A percentile compares a stretch with the other conserved stretches of the same genome.
These are phyloP conservation scores for Drosophila elegans DNA, from an alignment of 1,140 invertebrate genomes.

Conservation along the genomic window DNA sequence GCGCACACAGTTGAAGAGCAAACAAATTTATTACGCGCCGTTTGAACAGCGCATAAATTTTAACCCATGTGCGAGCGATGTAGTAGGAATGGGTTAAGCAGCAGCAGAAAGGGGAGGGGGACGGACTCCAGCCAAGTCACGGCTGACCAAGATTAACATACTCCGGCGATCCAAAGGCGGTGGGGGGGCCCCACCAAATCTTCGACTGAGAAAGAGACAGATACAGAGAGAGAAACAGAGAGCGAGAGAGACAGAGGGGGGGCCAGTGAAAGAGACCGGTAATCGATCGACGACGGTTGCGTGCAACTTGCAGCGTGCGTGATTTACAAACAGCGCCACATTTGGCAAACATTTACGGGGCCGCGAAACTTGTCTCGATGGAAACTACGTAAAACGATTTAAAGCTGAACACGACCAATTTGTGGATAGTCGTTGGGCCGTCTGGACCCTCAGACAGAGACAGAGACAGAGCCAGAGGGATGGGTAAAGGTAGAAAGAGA, in stretches of 20 bases:
- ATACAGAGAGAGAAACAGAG: neutral
- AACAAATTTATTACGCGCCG: slow-evolving; percentile 83
- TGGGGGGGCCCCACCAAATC: slow-evolving; percentile 41
- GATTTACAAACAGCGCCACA: slow-evolving; percentile 82
- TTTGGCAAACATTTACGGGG: slow-evolving; percentile 75
- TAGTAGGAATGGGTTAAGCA: slow-evolving; percentile 9
- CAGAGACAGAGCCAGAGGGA: neutral
- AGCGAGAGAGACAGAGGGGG: slow-evolving; percentile 4
- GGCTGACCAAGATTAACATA: slow-evolving; percentile 76
- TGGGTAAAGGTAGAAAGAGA: too few relatives aligned
- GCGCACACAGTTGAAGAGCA: slow-evolving; percentile 81
- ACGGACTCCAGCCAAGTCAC: slow-evolving; percentile 48
- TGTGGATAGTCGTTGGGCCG: slow-evolving; percentile 62
- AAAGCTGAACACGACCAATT: slow-evolving; percentile 81
- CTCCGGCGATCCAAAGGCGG: slow-evolving; percentile 43
- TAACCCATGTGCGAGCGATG: slow-evolving; percentile 26
- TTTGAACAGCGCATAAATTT: slow-evolving; percentile 84
- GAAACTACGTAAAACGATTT: slow-evolving; percentile 81
- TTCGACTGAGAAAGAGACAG: slow-evolving; percentile 30
- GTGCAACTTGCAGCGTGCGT: slow-evolving; percentile 71
- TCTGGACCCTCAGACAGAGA: slow-evolving; percentile 27
- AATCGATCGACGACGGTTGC: slow-evolving; percentile 69
- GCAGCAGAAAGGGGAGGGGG: neutral
- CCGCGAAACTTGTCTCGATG: slow-evolving; percentile 69
- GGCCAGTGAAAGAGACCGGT: slow-evolving; percentile 11